Percentiles rank a stretch among this genome's conserved stretches.
Conservation (phyloP, 2,888 invertebrate species). For the Nephrocerus scutellatus region DNA sequence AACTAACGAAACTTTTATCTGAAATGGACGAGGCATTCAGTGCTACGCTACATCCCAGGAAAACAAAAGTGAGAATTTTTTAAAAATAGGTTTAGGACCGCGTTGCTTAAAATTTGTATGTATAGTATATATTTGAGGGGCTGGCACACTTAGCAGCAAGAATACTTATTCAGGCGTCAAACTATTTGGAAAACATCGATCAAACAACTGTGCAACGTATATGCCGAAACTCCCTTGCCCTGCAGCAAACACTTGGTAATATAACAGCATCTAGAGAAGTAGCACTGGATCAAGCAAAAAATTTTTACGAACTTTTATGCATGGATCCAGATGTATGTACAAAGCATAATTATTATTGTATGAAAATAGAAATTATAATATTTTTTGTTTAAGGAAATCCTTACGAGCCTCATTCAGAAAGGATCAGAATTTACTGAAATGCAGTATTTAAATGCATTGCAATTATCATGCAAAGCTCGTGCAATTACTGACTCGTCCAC, state of each 20-base stretch:
- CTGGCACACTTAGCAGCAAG: conserved; percentile 72
- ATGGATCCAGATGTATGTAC: conserved; percentile 67
- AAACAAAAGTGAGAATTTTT: conserved; percentile 58
- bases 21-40: conserved; percentile 71
- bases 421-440: conserved; percentile 82
- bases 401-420: conserved; percentile 74
- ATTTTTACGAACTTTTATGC: conserved; percentile 81
- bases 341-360: not conserved
- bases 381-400: conserved; percentile 61
- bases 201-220: conserved; percentile 75
- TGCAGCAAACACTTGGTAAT: conserved; percentile 79
- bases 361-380: conserved; percentile 4
- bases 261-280: conserved; percentile 75
- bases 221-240: conserved; percentile 76
- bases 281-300: conserved; percentile 80
- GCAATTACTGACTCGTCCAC: conserved; percentile 51
- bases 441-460: conserved; percentile 81
- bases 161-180: conserved; percentile 72
- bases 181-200: conserved; percentile 71
- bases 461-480: conserved; percentile 63
- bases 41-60: conserved; percentile 67
- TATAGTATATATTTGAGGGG: conserved; percentile 83
- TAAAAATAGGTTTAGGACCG: not conserved
- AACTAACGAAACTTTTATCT: conserved; percentile 69
- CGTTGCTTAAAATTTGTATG: not conserved